Evolutionary conservation across 2,888 invertebrate genomes (phyloP), one percentile per base, ranked within the genome.

Genomic region (Drosophila niveifrons): DNA sequence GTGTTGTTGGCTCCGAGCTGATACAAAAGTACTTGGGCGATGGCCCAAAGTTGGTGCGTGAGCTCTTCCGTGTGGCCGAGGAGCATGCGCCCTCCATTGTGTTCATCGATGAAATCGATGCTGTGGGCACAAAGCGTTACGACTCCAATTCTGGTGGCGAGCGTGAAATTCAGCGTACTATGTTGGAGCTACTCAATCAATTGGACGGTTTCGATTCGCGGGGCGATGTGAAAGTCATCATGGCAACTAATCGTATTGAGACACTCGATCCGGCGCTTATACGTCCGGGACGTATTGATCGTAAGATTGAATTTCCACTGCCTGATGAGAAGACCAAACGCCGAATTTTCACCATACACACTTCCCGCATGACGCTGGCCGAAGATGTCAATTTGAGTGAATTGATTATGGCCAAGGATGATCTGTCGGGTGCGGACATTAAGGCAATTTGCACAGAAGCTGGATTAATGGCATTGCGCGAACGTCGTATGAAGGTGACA

Each of bases 391-490:
- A 98, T 91, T 94, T 99, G 10, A 98, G 97, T 68, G 99, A 99
- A 92, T 95, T 99, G 56, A 98, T 99, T 75, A 98, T 99, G 97
- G 98, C 99, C 3, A 99, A 99, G 92, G 99, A 99, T 94, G 99
- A 99, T 93, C 94, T 99, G 13, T 99, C 99, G 57, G 99, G 99
- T 17, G 98, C 98, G 72, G 98, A 98, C 92, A 98, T 98, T 80
- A 98, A 98, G 94, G 99, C 99, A 13, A 99, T 99, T 92, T 99
- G 99, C 93, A 99, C 99, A 8, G 99, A 99, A 94, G 99, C 99
- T 61, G 99, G 99, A 74, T 93, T 99, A 62, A 97, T 99, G 96
- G 99, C 99, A 3, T 93, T 99, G 53, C 94, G 99, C 74, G 99
- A 99, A 92, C 95, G 99, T 59, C 95, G 99, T 83, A 99, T 99